Percentiles rank a stretch among this genome's conserved stretches.
Conservation (phyloP, 2,888 invertebrate species). For the Drosophila glabriapex region DNA sequence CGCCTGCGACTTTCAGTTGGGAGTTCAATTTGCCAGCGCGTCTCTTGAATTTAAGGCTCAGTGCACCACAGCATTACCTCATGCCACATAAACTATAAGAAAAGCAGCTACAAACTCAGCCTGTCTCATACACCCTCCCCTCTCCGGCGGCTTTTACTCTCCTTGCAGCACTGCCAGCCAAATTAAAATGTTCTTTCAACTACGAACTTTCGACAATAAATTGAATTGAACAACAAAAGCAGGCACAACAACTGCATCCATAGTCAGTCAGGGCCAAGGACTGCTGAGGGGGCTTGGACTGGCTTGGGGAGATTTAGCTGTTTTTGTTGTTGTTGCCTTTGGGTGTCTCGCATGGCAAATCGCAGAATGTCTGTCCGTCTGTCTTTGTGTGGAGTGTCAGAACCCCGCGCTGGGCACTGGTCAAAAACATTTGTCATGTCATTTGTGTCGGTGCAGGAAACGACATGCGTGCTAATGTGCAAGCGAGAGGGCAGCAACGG, state of each 20-base stretch:
- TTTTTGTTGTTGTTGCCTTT: constrained; percentile 46
- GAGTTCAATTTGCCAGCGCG: constrained; percentile 74
- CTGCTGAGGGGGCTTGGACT: constrained; percentile 2
- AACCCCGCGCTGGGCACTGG: constrained; percentile 51
- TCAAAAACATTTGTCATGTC: constrained; percentile 84
- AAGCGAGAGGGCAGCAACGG: constrained; percentile 35
- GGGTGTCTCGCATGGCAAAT: constrained; percentile 45
- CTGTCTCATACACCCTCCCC: not conserved
- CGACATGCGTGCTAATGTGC: constrained; percentile 76
- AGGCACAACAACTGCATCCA: constrained; percentile 29
- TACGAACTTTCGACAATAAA: constrained; percentile 84
- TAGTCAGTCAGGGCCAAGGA: constrained; percentile 11
- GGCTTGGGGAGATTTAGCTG: constrained; percentile 8
- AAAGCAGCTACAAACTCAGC: constrained; percentile 56
- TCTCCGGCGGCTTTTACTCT: constrained; percentile 1
- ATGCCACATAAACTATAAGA: constrained; percentile 77
- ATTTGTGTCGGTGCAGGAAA: constrained; percentile 80
- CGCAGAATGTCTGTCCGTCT: constrained; percentile 7
- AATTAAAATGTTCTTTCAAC: constrained; percentile 85
- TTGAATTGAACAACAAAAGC: constrained; percentile 80
- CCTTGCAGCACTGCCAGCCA: constrained; percentile 55
- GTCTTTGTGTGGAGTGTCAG: constrained; percentile 36
- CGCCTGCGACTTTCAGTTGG: constrained; percentile 30
- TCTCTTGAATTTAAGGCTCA: constrained; percentile 64
- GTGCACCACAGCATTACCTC: constrained; percentile 60